phyloP scores from a whole-genome alignment of 2,888 invertebrate species.

The Polymixis flavicincta region DNA sequence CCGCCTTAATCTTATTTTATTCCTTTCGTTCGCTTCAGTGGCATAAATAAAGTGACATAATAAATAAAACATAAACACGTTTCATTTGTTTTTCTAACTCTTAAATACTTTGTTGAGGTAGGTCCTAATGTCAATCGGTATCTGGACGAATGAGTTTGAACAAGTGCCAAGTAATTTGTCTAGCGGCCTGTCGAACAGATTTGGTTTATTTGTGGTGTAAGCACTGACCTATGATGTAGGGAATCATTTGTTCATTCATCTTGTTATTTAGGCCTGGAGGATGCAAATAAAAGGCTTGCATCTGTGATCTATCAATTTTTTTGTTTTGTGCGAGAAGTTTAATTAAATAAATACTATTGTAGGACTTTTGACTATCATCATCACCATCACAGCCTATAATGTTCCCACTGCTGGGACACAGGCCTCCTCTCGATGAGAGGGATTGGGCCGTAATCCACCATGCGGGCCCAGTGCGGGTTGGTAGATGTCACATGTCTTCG shows the following conservation, averaged over 20 bases:
- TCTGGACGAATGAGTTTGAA: constrained; percentile 53
- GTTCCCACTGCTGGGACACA: no score
- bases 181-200: constrained; percentile 28
- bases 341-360: no score
- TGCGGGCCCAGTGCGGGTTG: no score
- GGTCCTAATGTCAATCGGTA: constrained; percentile 44
- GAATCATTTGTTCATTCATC: background rate
- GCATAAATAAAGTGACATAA: background rate
- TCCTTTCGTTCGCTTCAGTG: background rate
- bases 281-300: no score
- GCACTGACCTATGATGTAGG: background rate
- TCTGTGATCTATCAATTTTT: no score
- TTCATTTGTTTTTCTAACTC: constrained; percentile 14
- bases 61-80: background rate
- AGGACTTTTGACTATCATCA: no score
- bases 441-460: no score
- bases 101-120: constrained; percentile 38
- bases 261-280: no score
- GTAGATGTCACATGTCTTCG: no score
- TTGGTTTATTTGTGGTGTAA: constrained; percentile 31
- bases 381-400: no score
- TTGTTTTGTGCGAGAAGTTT: no score
- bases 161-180: constrained; percentile 58
- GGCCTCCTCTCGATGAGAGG: no score
- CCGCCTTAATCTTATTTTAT: background rate